Percentiles rank a stretch among this genome's conserved stretches.
phyloP scores from a whole-genome alignment of 2,797 vertebrate genomes.

The Pseudochromis fuscus region DNA sequence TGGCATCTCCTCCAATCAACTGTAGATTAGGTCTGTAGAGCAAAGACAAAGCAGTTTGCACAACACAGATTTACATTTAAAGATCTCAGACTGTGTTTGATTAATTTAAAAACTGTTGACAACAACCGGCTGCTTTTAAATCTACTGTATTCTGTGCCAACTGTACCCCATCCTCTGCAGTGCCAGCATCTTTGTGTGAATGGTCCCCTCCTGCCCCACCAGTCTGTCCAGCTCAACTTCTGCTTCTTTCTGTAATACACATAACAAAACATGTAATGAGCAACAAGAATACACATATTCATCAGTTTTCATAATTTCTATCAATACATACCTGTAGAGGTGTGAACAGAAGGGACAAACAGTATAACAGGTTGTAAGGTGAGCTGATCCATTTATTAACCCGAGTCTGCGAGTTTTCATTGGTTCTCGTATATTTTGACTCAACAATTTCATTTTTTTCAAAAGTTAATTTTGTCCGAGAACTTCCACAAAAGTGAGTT shows the following conservation, averaged over 20 bases:
- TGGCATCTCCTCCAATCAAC: constrained; percentile 95
- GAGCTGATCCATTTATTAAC: too few species aligned
- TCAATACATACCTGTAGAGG: neutral
- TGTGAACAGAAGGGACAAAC: too few species aligned
- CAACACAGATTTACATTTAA: neutral
- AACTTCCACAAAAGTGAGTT: too few species aligned
- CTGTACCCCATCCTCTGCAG: constrained; percentile 92
- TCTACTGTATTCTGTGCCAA: neutral
- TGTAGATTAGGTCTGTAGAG: constrained; percentile 92
- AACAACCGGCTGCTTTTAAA: neutral
- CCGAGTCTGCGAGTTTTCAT: too few species aligned
- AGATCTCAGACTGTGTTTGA: neutral
- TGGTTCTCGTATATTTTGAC: too few species aligned
- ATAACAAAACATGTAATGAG: neutral
- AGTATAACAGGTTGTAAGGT: too few species aligned
- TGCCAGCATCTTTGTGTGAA: constrained; percentile 94
- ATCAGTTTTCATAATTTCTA: neutral
- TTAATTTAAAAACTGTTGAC: too few species aligned
- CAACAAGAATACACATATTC: neutral
- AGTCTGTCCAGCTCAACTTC: constrained; percentile 90
- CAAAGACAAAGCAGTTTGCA: constrained; percentile 6
- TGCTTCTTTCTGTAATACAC: constrained; percentile 85
- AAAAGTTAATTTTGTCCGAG: too few species aligned
- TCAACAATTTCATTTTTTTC: too few species aligned
- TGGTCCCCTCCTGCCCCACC: constrained; percentile 89